Evolutionary conservation across 2,797 vertebrate genomes (phyloP), one percentile per base, ranked within the genome.

Genomic region (Phataginus tricuspis): DNA sequence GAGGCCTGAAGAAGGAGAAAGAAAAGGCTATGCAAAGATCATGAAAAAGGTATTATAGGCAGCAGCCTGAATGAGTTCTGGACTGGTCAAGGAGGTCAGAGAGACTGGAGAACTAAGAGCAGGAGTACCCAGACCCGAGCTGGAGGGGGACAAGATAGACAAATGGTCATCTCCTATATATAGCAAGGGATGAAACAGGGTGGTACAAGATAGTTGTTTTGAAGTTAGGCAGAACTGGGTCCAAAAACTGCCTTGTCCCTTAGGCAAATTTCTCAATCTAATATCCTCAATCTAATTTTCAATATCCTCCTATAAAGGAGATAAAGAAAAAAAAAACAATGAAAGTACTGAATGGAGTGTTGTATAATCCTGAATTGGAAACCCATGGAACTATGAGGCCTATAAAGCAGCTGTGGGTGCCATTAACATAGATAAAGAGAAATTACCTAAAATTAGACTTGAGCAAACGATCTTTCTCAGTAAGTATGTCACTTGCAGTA

Each of bases 111-210:
- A 66, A 6, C 49, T 19, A 29, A 13, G 39, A 77, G 8, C 1
- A 18, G 37, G 18, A 31, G 11, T 25, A 31, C 51, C 16, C 51
- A 86, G 69, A 59, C 19, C 3, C 14, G 63, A 59, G 6, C 29
- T 37, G 15, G 1, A 34, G 27, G 1, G 6, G 11, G 27, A 27
- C 3, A 11, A 12, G 37, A 37, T 4, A 39, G 53, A 45, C 7
- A n/a, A 51, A 10, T 2, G 1, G 6, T 37, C 5, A 39, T 57
- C 14, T 69, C 42, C 2, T 18, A 16, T 12, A 37, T 0, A 19
- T 4, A n/a, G 15, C 66, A 68, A 39, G 0, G 4, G 64, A 27
- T 14, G 16, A 39, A 63, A 15, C 0, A 6, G 9, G 4, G 23
- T 27, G 21, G 29, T 25, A 5, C 9, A 51, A 25, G 74, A 4